A percentile compares a stretch with the other conserved stretches of the same genome.
Evolutionary conservation across 2,113 vertebrate genomes (phyloP).

Genomic region (Protobothrops flavoviridis): DNA sequence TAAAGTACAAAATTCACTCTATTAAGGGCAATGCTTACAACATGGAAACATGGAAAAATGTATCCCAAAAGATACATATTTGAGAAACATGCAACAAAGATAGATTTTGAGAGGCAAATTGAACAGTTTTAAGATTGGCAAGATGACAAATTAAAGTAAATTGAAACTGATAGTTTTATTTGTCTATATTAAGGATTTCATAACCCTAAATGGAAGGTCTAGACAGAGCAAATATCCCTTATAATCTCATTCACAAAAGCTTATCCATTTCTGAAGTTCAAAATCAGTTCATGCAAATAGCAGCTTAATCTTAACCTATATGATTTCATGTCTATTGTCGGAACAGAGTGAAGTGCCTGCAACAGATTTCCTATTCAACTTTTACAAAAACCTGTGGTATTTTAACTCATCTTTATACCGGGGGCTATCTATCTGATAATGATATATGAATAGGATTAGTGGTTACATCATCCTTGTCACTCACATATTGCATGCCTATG

Average conservation of each 20-base stretch:
- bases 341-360: not conserved
- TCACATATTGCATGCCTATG: not conserved
- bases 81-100: not conserved
- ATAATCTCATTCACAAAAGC: not conserved
- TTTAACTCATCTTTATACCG: not conserved
- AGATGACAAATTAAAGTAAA: not conserved
- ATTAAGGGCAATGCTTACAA: not conserved
- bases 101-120: not conserved
- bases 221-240: not conserved
- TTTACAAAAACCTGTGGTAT: not conserved
- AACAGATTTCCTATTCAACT: not conserved
- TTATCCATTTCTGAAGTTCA: not conserved
- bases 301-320: not conserved
- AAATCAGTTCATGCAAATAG: not conserved
- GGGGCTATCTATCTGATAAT: not conserved
- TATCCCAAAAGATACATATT: not conserved
- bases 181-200: not conserved
- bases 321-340: not conserved
- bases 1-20: not conserved
- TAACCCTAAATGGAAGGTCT: not conserved
- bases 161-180: not conserved
- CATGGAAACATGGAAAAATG: not conserved
- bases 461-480: not conserved
- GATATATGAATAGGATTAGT: not conserved
- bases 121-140: not conserved